Conservation (phyloP, 2,888 invertebrate genomes). For the Volucella zonaria region DNA sequence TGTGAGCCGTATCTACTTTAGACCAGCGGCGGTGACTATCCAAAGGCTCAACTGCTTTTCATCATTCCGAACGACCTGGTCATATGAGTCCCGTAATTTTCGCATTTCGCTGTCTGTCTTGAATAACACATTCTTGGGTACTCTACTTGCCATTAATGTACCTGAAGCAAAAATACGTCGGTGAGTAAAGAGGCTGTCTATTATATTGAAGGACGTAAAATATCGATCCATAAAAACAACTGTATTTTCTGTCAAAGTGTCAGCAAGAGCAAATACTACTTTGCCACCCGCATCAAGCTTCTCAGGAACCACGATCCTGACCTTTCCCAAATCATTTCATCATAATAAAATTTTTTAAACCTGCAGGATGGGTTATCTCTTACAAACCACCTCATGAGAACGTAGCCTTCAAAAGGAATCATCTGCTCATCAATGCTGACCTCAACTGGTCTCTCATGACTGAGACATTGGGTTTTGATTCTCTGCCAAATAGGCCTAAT, state of each 20-base stretch:
- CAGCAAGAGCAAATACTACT: too few relatives aligned
- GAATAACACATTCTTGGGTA: neutral
- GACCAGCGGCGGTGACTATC: neutral
- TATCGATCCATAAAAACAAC: too few relatives aligned
- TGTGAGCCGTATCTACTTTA: neutral
- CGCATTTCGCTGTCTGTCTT: too few relatives aligned
- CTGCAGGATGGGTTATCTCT: neutral
- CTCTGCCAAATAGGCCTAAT: too few relatives aligned
- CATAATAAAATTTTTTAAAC: neutral
- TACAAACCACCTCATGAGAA: neutral
- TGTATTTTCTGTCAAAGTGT: too few relatives aligned
- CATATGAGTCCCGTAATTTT: too few relatives aligned
- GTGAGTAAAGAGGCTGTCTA: too few relatives aligned
- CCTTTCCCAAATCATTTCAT: neutral
- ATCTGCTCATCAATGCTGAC: neutral
- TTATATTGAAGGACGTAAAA: too few relatives aligned
- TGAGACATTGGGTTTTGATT: neutral
- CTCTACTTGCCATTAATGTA: neutral
- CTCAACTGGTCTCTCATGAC: neutral
- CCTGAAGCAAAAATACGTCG: neutral
- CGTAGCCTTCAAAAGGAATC: neutral
- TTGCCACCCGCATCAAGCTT: neutral
- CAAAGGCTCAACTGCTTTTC: neutral
- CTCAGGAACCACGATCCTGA: neutral
- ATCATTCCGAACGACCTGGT: neutral